Base-by-base conservation (phyloP, 2,113 vertebrate species). In the Rallus limicola region DNA sequence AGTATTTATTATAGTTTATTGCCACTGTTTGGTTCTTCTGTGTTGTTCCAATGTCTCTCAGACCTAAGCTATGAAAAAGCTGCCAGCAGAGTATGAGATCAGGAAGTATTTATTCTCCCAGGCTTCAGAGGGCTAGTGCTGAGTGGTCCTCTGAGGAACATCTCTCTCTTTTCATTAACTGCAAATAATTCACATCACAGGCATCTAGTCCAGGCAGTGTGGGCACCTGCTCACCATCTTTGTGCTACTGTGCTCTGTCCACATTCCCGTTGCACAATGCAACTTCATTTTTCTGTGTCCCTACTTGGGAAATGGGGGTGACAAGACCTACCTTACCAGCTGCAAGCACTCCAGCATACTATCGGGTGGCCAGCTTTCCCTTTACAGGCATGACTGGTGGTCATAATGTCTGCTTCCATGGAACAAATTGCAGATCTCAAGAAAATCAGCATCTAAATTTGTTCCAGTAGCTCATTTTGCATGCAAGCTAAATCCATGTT, bases 401-500 rank as follows among this genome's bases (percentile, higher is more conserved):
- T 58, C 58, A 65, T 68, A 52, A 36, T 16, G 20, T 58, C 86
- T 71, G 80, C 53, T 75, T 88, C 83, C 40, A 69, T 2, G 1
- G 55, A 96, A 93, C 31, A 88, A 96, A 93, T 20, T 83, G 38
- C 53, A 92, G 65, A 84, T 75, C 64, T 78, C 58, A 28, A 69
- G 67, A 90, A 95, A 95, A 90, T 31, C 58, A 65, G 62, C n/a
- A 62, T 68, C 90, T 93, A 92, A 75, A 84, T 96, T 92, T 93
- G 65, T 50, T 92, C 65, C 58, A 64, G 72, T 60, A 79, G 69
- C 88, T 96, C 65, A 94, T 94, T 95, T 75, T 79, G 83, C 95
- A 96, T 79, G 86, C 90, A 93, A 74, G 93, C 55, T 86, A 82
- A 93, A 91, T 92, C 53, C 67, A 6, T 60, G 44, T 86, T 93